phyloP scores from a whole-genome alignment of 2,888 invertebrate species.

The Iselma pallidipennis region DNA sequence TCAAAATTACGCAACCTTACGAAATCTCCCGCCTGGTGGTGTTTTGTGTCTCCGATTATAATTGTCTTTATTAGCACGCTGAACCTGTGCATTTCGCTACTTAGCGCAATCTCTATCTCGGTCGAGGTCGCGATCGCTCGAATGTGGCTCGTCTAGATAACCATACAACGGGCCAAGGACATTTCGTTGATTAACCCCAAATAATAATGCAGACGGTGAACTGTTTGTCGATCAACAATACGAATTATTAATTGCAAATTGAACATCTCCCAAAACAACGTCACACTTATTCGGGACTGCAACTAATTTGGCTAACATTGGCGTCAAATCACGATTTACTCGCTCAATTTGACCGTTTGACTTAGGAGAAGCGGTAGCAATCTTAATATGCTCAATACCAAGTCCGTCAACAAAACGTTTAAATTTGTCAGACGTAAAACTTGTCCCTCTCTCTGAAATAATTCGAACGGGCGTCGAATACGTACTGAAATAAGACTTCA shows the following conservation, averaged over 20 bases:
- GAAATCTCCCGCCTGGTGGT: no score
- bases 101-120: no score
- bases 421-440: slow-evolving; percentile 47
- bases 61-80: no score
- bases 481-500: not conserved
- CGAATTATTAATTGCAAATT: slow-evolving; percentile 35
- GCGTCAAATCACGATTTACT: slow-evolving; percentile 37
- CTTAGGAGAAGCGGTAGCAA: slow-evolving; percentile 39
- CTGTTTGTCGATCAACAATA: no score
- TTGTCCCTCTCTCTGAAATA: slow-evolving; percentile 46
- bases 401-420: slow-evolving; percentile 38
- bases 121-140: no score
- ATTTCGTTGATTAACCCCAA: not conserved
- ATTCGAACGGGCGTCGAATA: slow-evolving; percentile 37
- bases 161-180: no score
- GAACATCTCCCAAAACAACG: slow-evolving; percentile 37
- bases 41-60: no score
- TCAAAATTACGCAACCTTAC: no score
- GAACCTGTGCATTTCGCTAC: no score
- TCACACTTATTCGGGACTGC: slow-evolving; percentile 45
- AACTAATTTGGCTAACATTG: slow-evolving; percentile 24
- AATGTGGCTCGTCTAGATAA: no score
- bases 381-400: slow-evolving; percentile 37
- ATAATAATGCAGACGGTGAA: no score
- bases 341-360: slow-evolving; percentile 45